phyloP scores from a whole-genome alignment of 2,113 vertebrate species.

The Grammomys dolichurus region DNA sequence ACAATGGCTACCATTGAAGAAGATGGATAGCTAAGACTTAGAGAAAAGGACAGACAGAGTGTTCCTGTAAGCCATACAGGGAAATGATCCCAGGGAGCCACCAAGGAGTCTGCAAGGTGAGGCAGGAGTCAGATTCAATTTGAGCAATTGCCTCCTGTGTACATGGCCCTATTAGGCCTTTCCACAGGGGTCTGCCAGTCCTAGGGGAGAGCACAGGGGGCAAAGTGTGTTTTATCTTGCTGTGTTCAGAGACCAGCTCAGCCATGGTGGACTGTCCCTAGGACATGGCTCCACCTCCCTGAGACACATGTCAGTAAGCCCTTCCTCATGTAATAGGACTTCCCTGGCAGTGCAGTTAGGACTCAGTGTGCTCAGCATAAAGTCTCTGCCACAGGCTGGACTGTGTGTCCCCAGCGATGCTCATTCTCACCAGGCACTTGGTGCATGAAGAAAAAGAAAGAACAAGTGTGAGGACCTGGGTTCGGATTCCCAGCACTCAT shows the following conservation, averaged over 20 bases:
- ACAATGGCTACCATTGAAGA: not conserved
- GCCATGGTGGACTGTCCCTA: not conserved
- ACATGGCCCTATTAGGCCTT: accelerated
- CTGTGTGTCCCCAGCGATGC: no score
- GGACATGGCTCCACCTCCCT: not conserved
- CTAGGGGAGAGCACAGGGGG: not conserved
- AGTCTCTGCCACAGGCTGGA: not conserved
- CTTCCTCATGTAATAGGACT: accelerated
- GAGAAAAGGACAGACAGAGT: not conserved
- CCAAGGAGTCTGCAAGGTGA: not conserved
- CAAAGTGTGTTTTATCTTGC: accelerated
- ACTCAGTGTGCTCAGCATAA: not conserved
- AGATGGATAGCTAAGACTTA: not conserved
- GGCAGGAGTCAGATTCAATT: not conserved
- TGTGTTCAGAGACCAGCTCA: not conserved
- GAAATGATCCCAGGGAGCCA: accelerated
- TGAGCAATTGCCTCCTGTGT: not conserved
- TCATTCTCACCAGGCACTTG: not conserved
- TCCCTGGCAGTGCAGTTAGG: not conserved
- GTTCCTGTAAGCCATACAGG: not conserved
- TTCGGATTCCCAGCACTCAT: accelerated
- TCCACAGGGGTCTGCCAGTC: not conserved
- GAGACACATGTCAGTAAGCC: not conserved
- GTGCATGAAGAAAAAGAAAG: not conserved
- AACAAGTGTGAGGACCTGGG: not conserved